Base-by-base conservation (phyloP, 2,797 vertebrate species). In the Adelosebastes latens region DNA sequence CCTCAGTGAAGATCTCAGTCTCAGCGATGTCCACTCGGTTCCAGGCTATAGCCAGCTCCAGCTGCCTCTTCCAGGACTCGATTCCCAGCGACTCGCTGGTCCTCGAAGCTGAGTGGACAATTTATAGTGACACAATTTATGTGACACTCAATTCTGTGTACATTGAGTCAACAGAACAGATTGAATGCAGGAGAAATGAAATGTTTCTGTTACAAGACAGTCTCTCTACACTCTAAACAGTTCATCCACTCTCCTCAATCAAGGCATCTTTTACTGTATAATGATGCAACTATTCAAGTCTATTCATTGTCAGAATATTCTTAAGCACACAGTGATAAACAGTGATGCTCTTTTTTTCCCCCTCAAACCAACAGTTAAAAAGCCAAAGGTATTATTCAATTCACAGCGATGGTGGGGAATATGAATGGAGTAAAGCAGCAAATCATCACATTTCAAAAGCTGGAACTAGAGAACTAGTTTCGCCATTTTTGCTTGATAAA, bases 11-110 rank as follows among this genome's bases (percentile, higher is more conserved):
- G 88, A 99, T 98, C 93, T 99, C 97, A 0, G 96, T 97, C 83
- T 96, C 90, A 27, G 99, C 99, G 8, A 99, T 97, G 93, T 99
- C 98, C 74, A 98, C 97, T 1, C 98, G 94, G 87, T 99, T 98
- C 99, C 99, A 99, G 52, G 97, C 97, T 74, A 99, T 97, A 0
- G 99, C 98, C 84, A 99, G 73, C 91, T 98, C 97, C 91, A 99
- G 95, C 91, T 99, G 97, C 76, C 96, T 96, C 85, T 96, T 96
- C 96, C 96, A 98, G 86, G 89, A 95, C 83, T 97, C 95, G 0
- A 56, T 94, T 5, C 94, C 96, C 49, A 90, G 93, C 11, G 94
- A 93, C 77, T 96, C 96, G 5, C 90, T 94, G 82, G 85, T 96
- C 81, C 86, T 93, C 1, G 98, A 98, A 6, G 98, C 98, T 99